These are phyloP conservation scores for Cataglyphis altisquamis DNA, from an alignment of 2,888 invertebrate species.

Conservation along the genomic window DNA sequence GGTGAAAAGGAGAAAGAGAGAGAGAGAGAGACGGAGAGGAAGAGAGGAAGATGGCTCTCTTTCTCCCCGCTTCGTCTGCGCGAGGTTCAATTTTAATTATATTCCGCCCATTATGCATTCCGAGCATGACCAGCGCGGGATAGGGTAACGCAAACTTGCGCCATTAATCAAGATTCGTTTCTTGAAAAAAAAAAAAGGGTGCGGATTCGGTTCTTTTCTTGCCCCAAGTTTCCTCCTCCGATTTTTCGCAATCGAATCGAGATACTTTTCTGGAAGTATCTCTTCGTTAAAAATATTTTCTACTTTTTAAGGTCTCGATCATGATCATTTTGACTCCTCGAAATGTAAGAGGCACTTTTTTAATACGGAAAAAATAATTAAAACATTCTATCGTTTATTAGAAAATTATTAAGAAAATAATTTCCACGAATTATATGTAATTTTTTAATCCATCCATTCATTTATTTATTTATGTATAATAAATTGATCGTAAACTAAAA, in stretches of 20 bases:
- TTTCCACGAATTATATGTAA: too few relatives aligned
- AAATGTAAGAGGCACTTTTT: too few relatives aligned
- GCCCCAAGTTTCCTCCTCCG: slow-evolving; percentile 25
- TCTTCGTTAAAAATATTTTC: slow-evolving; percentile 19
- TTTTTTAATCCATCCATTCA: too few relatives aligned
- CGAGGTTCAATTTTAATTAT: slow-evolving; percentile 83
- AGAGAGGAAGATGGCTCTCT: slow-evolving; percentile 17
- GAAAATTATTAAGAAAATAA: too few relatives aligned
- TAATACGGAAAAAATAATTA: too few relatives aligned
- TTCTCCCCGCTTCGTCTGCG: slow-evolving; percentile 62
- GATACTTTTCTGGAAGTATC: background rate
- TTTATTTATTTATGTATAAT: too few relatives aligned
- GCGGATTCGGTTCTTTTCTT: slow-evolving; percentile 42
- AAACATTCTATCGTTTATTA: too few relatives aligned
- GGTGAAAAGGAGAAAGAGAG: background rate
- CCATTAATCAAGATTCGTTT: slow-evolving; percentile 85
- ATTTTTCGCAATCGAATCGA: slow-evolving; percentile 43
- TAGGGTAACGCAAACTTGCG: slow-evolving; percentile 80
- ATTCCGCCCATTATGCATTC: slow-evolving; percentile 82
- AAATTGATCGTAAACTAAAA: too few relatives aligned
- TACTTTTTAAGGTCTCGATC: background rate
- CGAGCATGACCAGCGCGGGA: slow-evolving; percentile 65
- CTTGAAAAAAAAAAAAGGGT: slow-evolving; percentile 56
- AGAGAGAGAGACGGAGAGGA: slow-evolving; percentile 21
- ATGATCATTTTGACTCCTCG: too few relatives aligned